Evolutionary conservation across 2,797 vertebrate species (phyloP).

Genomic region (Australoheros facetus): DNA sequence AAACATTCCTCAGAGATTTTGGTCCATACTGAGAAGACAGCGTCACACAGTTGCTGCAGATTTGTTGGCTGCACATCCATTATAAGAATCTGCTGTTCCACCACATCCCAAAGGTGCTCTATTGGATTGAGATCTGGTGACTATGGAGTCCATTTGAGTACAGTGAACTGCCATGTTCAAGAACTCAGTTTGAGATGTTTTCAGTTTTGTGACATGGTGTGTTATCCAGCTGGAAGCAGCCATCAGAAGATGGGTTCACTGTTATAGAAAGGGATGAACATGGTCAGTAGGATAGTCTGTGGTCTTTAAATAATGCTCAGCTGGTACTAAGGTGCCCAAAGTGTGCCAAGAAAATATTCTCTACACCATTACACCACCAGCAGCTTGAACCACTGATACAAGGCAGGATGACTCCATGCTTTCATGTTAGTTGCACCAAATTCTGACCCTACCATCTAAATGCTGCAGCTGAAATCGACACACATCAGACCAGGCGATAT

Average conservation of each 20-base stretch:
- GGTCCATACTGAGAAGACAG: background rate
- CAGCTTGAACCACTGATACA: background rate
- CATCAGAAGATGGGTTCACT: background rate
- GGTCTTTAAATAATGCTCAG: background rate
- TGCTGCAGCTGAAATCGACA: background rate
- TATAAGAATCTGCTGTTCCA: no score
- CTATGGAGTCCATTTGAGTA: background rate
- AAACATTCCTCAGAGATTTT: background rate
- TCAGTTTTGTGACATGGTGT: background rate
- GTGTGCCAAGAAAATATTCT: background rate
- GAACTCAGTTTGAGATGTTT: background rate
- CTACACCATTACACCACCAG: background rate
- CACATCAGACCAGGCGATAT: background rate
- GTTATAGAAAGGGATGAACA: background rate
- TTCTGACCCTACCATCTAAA: background rate
- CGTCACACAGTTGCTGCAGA: background rate
- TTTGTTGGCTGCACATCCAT: background rate
- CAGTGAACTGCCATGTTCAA: background rate
- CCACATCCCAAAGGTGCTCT: background rate
- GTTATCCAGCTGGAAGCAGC: background rate
- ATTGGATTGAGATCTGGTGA: background rate
- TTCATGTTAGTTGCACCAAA: background rate
- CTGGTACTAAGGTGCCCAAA: background rate
- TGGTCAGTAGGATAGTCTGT: background rate
- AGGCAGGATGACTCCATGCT: background rate